phyloP scores from a whole-genome alignment of 2,888 invertebrate genomes.

The Ptychoptera contaminata region DNA sequence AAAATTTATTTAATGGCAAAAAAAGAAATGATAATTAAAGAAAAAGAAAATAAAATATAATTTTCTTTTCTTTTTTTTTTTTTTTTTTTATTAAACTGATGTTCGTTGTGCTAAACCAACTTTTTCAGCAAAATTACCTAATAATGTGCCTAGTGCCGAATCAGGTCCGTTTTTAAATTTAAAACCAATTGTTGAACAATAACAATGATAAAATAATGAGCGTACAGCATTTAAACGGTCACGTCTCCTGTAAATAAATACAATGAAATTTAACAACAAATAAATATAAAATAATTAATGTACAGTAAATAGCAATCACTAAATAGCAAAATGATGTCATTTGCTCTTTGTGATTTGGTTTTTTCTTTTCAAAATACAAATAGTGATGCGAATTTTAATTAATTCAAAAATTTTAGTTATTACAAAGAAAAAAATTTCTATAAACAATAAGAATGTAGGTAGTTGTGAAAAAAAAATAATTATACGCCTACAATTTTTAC shows the following conservation, averaged over 20 bases:
- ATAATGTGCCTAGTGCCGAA: conserved; percentile 8
- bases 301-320: too few relatives aligned
- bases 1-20: neutral
- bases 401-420: too few relatives aligned
- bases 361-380: too few relatives aligned
- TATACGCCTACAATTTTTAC: too few relatives aligned
- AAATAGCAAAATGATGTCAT: too few relatives aligned
- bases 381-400: neutral
- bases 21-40: neutral
- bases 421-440: too few relatives aligned
- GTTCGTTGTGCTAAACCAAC: conserved; percentile 7
- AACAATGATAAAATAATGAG: conserved; percentile 9
- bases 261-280: neutral
- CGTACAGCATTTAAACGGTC: conserved; percentile 8
- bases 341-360: too few relatives aligned
- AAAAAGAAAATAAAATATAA: too few relatives aligned
- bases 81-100: neutral
- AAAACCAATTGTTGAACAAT: conserved; percentile 9
- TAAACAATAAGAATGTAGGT: too few relatives aligned
- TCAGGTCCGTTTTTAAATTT: conserved; percentile 10
- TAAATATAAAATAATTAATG: too few relatives aligned
- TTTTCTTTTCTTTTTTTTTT: too few relatives aligned
- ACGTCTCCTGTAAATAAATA: conserved; percentile 4
- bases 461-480: too few relatives aligned
- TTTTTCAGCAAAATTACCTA: conserved; percentile 10